Evolutionary conservation across 2,797 vertebrate genomes (phyloP).

Genomic region (Allochrocebus solatus): DNA sequence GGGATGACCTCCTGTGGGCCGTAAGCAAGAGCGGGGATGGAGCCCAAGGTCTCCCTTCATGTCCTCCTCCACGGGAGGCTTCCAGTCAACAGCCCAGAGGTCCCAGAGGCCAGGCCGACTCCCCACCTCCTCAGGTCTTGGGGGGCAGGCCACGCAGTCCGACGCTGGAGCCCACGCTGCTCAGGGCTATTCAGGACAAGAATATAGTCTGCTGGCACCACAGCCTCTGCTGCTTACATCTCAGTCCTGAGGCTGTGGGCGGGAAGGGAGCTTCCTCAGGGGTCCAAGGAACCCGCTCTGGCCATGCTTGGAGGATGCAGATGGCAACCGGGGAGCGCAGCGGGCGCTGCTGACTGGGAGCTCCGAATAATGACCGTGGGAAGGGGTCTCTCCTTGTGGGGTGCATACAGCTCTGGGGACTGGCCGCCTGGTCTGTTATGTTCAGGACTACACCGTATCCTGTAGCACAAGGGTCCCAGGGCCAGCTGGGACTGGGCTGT

Average conservation of each 20-base stretch:
- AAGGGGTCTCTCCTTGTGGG: neutral
- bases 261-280: neutral
- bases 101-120: neutral
- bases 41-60: neutral
- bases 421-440: neutral
- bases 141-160: rapidly evolving
- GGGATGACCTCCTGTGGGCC: neutral
- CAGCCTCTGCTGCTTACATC: neutral
- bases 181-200: neutral
- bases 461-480: neutral
- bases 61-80: neutral
- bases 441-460: neutral
- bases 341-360: rapidly evolving
- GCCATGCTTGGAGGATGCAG: neutral
- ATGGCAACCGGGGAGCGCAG: neutral
- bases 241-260: neutral
- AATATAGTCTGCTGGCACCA: neutral
- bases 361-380: neutral
- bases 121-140: rapidly evolving
- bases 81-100: neutral
- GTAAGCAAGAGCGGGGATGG: neutral
- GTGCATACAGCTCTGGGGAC: rapidly evolving
- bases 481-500: neutral
- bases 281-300: neutral
- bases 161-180: neutral